These are phyloP conservation scores for Scylla paramamosain DNA, from an alignment of 1,140 invertebrate genomes.

Conservation along the genomic window DNA sequence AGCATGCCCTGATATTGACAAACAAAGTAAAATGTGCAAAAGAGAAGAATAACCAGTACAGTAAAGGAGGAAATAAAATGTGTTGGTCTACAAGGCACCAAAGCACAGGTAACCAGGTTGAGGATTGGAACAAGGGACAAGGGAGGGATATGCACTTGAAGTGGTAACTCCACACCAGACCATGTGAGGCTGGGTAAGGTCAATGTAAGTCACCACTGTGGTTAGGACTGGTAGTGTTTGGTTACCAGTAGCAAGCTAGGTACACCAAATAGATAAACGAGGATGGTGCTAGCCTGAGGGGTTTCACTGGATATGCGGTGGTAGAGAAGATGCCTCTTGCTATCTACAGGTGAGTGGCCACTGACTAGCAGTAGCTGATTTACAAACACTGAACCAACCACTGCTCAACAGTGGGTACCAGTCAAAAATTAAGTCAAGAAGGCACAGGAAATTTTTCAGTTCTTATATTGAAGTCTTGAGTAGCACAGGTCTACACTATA, in stretches of 20 bases:
- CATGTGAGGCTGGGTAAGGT: constrained; percentile 43
- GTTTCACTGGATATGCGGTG: constrained; percentile 34
- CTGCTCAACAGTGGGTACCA: constrained; percentile 70
- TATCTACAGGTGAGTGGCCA: constrained; percentile 66
- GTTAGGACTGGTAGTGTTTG: constrained; percentile 30
- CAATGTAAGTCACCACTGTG: constrained; percentile 21
- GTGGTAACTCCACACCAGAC: constrained; percentile 62
- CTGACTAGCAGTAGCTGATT: constrained; percentile 69
- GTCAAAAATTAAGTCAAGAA: constrained; percentile 59
- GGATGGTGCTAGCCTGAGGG: neutral
- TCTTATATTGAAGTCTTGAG: constrained; percentile 38
- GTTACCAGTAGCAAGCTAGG: constrained; percentile 49
- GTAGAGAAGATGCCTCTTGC: constrained; percentile 60
- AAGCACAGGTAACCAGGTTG: constrained; percentile 51
- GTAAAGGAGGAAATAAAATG: neutral
- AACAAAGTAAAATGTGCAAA: neutral
- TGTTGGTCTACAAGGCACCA: constrained; percentile 42
- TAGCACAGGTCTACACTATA: constrained; percentile 53
- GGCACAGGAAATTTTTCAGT: constrained; percentile 66
- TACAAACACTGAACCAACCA: constrained; percentile 62
- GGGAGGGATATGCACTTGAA: constrained; percentile 52
- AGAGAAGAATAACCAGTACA: neutral
- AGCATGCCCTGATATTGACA: neutral
- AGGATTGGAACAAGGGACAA: neutral
- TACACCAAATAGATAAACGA: constrained; percentile 46